Percentiles rank a stretch among this genome's conserved stretches.
Conservation (phyloP, 2,797 vertebrate species). For the Numenius phaeopus region DNA sequence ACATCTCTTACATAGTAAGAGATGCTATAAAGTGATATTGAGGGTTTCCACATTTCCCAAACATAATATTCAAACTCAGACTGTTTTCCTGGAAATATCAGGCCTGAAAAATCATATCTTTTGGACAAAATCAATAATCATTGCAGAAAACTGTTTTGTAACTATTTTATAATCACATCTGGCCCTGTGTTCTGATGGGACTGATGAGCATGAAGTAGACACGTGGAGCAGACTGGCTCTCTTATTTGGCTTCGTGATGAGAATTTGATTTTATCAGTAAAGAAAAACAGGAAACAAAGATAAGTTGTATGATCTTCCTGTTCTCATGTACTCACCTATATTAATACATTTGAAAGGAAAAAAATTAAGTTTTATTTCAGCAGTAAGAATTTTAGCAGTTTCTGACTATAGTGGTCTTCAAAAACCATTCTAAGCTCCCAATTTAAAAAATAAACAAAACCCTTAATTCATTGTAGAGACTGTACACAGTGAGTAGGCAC, state of each 20-base stretch:
- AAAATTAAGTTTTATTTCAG: background rate
- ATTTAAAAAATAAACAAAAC: background rate
- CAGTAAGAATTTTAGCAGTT: background rate
- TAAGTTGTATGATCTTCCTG: background rate
- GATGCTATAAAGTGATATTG: constrained; percentile 43
- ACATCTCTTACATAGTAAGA: constrained; percentile 17
- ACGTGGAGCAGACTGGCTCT: background rate
- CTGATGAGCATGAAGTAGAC: background rate
- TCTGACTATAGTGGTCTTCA: background rate
- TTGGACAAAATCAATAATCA: background rate
- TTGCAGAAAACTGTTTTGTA: background rate
- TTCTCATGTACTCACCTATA: background rate
- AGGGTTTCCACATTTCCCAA: constrained; percentile 30
- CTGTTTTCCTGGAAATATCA: background rate
- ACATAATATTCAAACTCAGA: background rate
- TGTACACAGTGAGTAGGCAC: background rate
- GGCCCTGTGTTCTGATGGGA: background rate
- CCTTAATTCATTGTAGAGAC: constrained; percentile 38
- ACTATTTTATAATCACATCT: background rate
- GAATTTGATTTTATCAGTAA: background rate
- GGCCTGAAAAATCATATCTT: background rate
- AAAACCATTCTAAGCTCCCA: background rate
- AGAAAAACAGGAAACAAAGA: background rate
- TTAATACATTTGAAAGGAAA: background rate
- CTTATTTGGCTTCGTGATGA: background rate